Percentiles rank a stretch among this genome's conserved stretches.
Conservation (phyloP, 2,888 invertebrate genomes). For the Cetonia aurata region DNA sequence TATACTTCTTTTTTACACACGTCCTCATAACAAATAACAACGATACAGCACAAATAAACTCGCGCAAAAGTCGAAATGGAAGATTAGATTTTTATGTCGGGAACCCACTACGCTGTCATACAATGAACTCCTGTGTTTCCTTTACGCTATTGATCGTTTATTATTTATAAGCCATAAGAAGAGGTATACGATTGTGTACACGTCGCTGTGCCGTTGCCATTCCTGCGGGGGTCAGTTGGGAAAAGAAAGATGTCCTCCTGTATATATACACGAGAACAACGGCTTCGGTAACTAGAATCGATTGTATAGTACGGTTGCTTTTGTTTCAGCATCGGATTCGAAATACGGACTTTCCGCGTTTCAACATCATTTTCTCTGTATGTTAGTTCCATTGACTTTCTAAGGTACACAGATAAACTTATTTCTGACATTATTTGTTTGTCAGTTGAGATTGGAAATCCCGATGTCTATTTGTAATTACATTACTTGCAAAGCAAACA, state of each 20-base stretch:
- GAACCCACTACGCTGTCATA: constrained; percentile 33
- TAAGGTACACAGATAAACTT: too few species aligned
- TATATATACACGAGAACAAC: neutral
- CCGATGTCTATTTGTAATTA: too few species aligned
- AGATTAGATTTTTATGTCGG: constrained; percentile 39
- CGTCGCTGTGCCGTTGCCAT: constrained; percentile 1
- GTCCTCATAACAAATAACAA: constrained; percentile 20
- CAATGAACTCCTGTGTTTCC: constrained; percentile 40
- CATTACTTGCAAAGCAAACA: too few species aligned
- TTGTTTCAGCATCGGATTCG: neutral
- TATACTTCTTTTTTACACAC: constrained; percentile 10
- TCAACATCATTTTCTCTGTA: too few species aligned
- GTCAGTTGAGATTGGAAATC: too few species aligned
- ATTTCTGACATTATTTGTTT: too few species aligned
- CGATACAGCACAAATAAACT: constrained; percentile 10
- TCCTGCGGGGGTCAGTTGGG: constrained; percentile 16
- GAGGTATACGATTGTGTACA: neutral
- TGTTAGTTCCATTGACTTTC: too few species aligned
- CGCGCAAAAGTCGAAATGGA: constrained; percentile 18
- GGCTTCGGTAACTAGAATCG: neutral
- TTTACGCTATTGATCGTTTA: constrained; percentile 40
- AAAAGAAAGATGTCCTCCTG: constrained; percentile 14
- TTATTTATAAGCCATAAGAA: constrained; percentile 34
- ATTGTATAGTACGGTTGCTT: constrained; percentile 12
- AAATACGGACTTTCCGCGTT: neutral